Evolutionary conservation across 2,113 vertebrate species (phyloP).

Genomic region (Geococcyx californianus): DNA sequence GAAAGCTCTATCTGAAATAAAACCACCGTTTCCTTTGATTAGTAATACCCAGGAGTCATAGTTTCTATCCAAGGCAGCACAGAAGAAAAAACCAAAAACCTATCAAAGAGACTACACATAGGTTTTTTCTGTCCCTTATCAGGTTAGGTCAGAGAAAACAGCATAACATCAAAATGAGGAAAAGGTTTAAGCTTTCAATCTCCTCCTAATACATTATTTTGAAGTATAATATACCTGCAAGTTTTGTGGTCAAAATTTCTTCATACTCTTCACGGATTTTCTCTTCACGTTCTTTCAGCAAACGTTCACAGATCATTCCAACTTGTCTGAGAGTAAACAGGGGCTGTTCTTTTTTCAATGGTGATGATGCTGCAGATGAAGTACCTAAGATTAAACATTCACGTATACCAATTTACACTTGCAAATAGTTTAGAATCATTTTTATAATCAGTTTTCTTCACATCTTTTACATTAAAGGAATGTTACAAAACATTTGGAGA

Average conservation of each 20-base stretch:
- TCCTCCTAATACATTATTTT: neutral
- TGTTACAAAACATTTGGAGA: neutral
- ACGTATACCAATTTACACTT: neutral
- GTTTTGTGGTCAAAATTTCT: conserved; percentile 95
- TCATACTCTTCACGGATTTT: conserved; percentile 98
- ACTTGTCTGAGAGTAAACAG: conserved; percentile 97
- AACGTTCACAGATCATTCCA: conserved; percentile 98
- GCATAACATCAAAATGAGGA: neutral
- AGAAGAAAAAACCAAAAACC: neutral
- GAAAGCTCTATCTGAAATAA: conserved; percentile 38
- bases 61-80: neutral
- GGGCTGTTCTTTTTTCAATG: conserved; percentile 95
- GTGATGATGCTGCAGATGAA: conserved; percentile 87
- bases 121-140: neutral
- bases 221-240: conserved; percentile 85
- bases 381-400: conserved; percentile 75
- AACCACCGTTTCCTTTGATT: conserved; percentile 1
- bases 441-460: neutral
- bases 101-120: neutral
- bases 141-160: neutral
- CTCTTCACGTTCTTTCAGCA: conserved; percentile 97
- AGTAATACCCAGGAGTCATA: neutral
- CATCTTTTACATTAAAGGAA: neutral
- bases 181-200: neutral
- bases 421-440: neutral